Evolutionary conservation across 2,113 vertebrate species (phyloP).

Genomic region (Leucosticte australis): DNA sequence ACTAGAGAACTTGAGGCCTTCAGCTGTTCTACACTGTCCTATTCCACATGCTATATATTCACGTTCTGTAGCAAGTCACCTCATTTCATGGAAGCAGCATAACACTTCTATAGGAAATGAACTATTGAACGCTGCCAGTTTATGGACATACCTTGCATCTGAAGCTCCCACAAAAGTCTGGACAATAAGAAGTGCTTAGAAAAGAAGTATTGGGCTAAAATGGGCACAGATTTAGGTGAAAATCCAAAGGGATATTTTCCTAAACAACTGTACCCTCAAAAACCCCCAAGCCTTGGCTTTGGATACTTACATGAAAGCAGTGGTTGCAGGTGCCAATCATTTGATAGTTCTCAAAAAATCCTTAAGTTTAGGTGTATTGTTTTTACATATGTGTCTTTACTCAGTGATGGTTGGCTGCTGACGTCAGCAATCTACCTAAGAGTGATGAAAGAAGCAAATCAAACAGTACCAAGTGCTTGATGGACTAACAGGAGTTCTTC

Average conservation of each 20-base stretch:
- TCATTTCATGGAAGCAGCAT: background rate
- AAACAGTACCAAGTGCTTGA: background rate
- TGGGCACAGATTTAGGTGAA: background rate
- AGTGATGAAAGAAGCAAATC: background rate
- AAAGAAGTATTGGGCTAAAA: background rate
- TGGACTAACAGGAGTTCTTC: background rate
- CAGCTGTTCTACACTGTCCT: background rate
- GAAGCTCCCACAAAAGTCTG: background rate
- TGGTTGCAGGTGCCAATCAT: background rate
- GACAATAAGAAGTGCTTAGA: background rate
- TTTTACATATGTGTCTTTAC: background rate
- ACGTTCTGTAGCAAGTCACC: background rate
- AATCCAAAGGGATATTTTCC: background rate
- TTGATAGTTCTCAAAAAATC: background rate
- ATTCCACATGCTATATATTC: accelerated
- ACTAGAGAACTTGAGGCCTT: background rate
- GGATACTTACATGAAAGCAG: background rate
- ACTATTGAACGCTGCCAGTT: background rate
- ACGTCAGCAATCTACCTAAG: background rate
- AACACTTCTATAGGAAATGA: background rate
- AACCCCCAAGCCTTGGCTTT: background rate
- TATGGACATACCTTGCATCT: background rate
- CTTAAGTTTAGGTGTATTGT: background rate
- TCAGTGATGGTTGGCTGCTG: background rate
- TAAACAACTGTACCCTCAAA: background rate